Percentiles rank a stretch among this genome's conserved stretches.
Conservation (phyloP, 1,140 invertebrate genomes). For the Gyrodactylus bullatarudis region DNA sequence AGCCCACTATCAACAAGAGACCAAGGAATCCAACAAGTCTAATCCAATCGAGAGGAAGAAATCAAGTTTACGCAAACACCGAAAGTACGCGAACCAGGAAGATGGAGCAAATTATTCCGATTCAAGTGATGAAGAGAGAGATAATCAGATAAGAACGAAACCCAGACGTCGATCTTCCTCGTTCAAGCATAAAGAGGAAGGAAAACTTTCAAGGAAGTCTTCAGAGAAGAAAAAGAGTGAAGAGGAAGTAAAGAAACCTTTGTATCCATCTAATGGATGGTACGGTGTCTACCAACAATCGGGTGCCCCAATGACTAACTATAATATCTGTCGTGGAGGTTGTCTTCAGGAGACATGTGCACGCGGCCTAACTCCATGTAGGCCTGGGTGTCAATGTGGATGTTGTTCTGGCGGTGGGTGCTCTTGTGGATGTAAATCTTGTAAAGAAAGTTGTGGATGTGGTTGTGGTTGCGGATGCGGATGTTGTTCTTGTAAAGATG, state of each 20-base stretch:
- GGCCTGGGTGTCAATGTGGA: background rate
- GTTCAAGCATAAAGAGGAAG: background rate
- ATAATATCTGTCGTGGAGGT: background rate
- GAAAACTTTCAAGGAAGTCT: background rate
- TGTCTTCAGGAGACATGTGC: background rate
- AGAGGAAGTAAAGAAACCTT: background rate
- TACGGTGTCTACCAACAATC: background rate
- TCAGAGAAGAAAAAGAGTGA: background rate
- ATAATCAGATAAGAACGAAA: background rate
- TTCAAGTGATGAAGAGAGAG: background rate
- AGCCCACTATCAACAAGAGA: background rate
- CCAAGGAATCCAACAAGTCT: background rate
- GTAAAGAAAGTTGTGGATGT: background rate
- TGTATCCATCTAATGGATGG: background rate
- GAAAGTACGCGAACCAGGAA: background rate
- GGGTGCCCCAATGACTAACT: background rate
- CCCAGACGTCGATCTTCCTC: background rate
- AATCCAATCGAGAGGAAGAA: background rate
- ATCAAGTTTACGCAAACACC: background rate
- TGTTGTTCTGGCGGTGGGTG: background rate
- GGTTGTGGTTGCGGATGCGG: background rate
- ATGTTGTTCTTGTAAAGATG: background rate
- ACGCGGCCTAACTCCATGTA: background rate
- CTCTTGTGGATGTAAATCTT: background rate
- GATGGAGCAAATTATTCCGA: background rate